Base-by-base conservation (phyloP, 2,113 vertebrate genomes). In the Hypomesus transpacificus region DNA sequence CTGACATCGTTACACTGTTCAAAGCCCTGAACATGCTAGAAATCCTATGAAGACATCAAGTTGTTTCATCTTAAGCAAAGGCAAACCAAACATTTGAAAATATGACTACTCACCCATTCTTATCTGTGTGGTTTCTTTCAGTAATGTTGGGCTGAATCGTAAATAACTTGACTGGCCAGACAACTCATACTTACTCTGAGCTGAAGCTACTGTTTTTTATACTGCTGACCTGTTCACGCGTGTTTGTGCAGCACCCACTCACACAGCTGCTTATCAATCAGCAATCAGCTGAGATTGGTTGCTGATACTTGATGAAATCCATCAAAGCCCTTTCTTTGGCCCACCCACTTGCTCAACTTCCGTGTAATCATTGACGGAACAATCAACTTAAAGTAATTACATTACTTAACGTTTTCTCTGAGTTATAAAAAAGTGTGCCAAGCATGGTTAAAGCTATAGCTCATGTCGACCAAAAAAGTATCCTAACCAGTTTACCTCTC, bases 261-360 rank as follows among this genome's bases (percentile, higher is more conserved):
- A 57, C 66, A 69, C 80, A 86, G 78, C 70, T 85, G 80, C 62
- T 57, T 70, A 68, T 68, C 73, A 84, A 70, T 83, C 66, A 81
- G 26, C 58, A 82, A 75, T 89, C 77, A 82, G 26, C 16, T 0
- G 50, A 66, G 69, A 18, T 20, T 34, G 5, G 66, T 61, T 6
- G 18, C 18, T 61, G 4, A 28, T 21, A 59, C 20, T 59, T 24
- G 21, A n/a, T 56, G 1, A 56, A 1, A 63, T 31, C 0, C 4
- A 7, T 6, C n/a, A 2, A 34, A 68, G 22, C 34, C 18, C 70
- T 67, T 34, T 63, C 21, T n/a, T 24, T 28, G 14, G 26, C 14
- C 11, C 9, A n/a, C 21, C 26, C 50, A 67, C 64, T 21, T 51
- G 9, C 28, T 18, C 26, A 8, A 46, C 63, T 21, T 14, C 39